A percentile compares a stretch with the other conserved stretches of the same genome.
Conservation (phyloP, 2,113 vertebrate species). For the Lepidiolamprologus cunningtoni region DNA sequence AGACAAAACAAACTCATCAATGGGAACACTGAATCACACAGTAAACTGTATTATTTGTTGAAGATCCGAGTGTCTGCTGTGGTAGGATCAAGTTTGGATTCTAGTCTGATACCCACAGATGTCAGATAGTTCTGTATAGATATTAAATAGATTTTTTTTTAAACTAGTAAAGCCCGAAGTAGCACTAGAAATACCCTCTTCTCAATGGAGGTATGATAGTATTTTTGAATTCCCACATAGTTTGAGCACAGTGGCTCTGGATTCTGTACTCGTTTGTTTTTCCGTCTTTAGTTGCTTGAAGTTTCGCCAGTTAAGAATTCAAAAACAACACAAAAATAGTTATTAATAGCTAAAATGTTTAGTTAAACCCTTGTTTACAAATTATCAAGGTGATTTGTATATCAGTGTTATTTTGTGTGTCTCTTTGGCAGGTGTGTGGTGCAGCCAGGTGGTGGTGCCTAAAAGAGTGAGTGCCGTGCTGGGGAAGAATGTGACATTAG, state of each 20-base stretch:
- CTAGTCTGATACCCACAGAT: slow-evolving; percentile 25
- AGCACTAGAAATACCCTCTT: background rate
- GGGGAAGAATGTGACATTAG: slow-evolving; percentile 91
- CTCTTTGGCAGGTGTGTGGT: slow-evolving; percentile 75
- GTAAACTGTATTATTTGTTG: slow-evolving; percentile 41
- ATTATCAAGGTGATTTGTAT: background rate
- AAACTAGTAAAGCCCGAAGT: background rate
- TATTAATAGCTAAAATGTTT: background rate
- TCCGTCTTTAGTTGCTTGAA: background rate
- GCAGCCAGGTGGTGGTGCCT: slow-evolving; percentile 85
- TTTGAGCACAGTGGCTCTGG: background rate
- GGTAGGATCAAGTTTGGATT: slow-evolving; percentile 19
- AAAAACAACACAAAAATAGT: background rate
- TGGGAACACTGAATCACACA: slow-evolving; percentile 4
- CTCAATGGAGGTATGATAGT: background rate
- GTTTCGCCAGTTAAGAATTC: background rate
- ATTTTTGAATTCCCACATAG: background rate
- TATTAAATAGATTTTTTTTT: background rate
- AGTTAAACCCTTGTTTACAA: background rate
- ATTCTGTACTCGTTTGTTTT: background rate
- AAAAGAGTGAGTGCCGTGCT: slow-evolving; percentile 84
- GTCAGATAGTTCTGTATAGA: background rate
- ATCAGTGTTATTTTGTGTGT: background rate
- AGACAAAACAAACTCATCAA: slow-evolving; percentile 24
- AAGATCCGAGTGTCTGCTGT: slow-evolving; percentile 14